Evolutionary conservation across 2,113 vertebrate species (phyloP).

Genomic region (Melanerpes formicivorus): DNA sequence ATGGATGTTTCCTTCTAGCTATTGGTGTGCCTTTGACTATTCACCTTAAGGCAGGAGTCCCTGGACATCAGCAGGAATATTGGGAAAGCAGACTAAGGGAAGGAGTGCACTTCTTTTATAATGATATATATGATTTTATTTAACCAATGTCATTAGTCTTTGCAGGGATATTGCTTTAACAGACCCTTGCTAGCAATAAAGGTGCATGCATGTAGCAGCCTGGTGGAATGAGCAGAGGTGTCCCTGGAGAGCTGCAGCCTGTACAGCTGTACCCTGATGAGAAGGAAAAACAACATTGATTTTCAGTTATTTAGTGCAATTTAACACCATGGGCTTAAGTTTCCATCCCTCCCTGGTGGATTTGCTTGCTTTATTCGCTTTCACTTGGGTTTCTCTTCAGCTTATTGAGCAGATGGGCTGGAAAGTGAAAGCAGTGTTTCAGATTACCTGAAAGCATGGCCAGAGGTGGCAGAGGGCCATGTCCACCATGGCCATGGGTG

Average conservation of each 20-base stretch:
- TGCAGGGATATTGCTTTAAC: background rate
- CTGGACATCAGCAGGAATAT: background rate
- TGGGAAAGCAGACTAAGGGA: background rate
- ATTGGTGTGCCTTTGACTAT: background rate
- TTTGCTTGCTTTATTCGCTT: background rate
- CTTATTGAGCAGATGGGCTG: background rate
- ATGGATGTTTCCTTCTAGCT: background rate
- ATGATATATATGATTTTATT: conserved; percentile 16
- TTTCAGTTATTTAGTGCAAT: conserved; percentile 58
- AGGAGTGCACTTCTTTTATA: background rate
- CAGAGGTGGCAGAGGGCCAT: background rate
- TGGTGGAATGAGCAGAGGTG: background rate
- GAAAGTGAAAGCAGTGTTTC: background rate
- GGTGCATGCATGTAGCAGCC: background rate
- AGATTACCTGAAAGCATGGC: fast-evolving
- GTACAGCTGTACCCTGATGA: background rate
- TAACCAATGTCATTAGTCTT: background rate
- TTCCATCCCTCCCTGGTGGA: background rate
- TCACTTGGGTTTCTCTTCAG: background rate
- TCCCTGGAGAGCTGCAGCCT: background rate
- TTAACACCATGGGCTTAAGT: conserved; percentile 4
- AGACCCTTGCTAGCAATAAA: conserved; percentile 31
- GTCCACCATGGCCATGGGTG: background rate
- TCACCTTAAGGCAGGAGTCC: background rate
- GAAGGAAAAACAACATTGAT: conserved; percentile 50